These are phyloP conservation scores for Frieseomelitta varia DNA, from an alignment of 1,140 invertebrate species.

Conservation along the genomic window DNA sequence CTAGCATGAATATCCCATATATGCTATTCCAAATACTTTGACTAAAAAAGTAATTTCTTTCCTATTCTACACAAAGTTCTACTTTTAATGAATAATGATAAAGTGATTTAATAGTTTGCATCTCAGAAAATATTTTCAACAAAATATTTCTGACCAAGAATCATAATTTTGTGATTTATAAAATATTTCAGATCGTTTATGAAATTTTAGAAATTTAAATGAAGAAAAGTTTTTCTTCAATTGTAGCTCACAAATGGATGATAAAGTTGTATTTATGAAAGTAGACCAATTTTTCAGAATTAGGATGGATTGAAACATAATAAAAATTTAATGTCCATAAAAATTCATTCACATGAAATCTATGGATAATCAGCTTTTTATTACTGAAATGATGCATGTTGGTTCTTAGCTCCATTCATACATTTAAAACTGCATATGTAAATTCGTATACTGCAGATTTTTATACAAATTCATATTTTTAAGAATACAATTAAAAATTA, in stretches of 20 bases:
- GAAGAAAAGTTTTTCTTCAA: not conserved
- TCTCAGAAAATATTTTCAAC: not conserved
- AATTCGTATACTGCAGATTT: no score
- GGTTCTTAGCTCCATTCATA: no score
- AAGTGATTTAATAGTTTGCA: not conserved
- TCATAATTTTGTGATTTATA: not conserved
- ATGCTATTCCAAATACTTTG: no score
- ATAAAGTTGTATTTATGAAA: not conserved
- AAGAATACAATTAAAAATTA: no score
- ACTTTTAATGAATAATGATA: not conserved
- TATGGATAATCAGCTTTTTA: not conserved
- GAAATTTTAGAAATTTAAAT: not conserved
- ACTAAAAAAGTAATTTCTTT: not conserved
- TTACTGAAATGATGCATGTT: no score
- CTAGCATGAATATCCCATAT: no score
- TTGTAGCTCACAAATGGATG: not conserved
- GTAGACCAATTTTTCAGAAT: not conserved
- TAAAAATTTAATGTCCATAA: not conserved
- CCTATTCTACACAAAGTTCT: not conserved
- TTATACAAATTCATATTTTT: no score
- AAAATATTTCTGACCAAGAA: not conserved
- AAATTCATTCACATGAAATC: not conserved
- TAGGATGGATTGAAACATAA: not conserved
- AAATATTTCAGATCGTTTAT: not conserved
- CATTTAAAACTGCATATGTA: no score